Evolutionary conservation across 2,888 invertebrate genomes (phyloP).

Genomic region (Macrosiphum euphorbiae): DNA sequence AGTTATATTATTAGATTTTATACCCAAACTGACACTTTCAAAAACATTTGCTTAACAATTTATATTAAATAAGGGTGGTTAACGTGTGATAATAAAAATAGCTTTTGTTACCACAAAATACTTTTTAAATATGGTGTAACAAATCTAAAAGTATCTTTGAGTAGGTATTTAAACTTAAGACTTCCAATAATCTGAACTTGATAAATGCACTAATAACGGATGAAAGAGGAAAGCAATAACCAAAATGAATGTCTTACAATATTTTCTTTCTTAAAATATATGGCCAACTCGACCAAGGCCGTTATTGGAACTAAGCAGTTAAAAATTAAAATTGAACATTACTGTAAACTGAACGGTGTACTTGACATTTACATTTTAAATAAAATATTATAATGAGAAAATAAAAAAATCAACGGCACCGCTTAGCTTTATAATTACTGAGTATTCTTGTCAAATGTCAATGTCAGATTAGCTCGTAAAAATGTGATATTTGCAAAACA

Average conservation of each 20-base stretch:
- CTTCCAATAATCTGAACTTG: neutral
- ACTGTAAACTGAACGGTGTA: neutral
- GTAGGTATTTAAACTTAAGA: neutral
- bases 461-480: conserved; percentile 30
- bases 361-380: neutral
- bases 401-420: neutral
- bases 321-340: neutral
- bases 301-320: neutral
- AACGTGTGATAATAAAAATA: neutral
- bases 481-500: conserved; percentile 19
- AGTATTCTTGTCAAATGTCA: conserved; percentile 28
- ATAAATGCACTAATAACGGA: neutral
- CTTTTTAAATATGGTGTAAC: neutral
- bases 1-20: too few species aligned
- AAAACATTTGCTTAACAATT: neutral
- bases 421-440: neutral
- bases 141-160: neutral
- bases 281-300: neutral
- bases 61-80: neutral
- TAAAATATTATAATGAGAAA: neutral
- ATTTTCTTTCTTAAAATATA: neutral
- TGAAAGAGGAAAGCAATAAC: neutral
- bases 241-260: neutral
- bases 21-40: too few species aligned
- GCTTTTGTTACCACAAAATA: neutral